Evolutionary conservation across 1,140 invertebrate genomes (phyloP).

Genomic region (Bilobella aurantiaca): DNA sequence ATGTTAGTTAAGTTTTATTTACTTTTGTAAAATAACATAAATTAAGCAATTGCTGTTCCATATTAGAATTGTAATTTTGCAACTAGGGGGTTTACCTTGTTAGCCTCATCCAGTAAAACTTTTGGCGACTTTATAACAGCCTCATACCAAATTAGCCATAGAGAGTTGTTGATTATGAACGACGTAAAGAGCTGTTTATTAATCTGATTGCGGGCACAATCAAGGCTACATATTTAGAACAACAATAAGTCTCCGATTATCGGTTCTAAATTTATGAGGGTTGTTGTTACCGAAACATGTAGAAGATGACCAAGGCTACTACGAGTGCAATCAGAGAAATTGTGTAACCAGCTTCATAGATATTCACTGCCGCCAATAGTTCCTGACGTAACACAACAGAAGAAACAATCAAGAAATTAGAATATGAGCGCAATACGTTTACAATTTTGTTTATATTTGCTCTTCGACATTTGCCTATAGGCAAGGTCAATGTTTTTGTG

Average conservation of each 20-base stretch:
- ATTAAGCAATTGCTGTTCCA: neutral
- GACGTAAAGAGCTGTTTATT: slow-evolving; percentile 49
- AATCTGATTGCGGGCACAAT: slow-evolving; percentile 46
- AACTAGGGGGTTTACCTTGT: too few species aligned
- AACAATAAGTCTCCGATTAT: neutral
- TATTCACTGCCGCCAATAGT: slow-evolving; percentile 39
- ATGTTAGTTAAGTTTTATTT: too few species aligned
- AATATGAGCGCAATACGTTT: neutral
- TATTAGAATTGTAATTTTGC: slow-evolving; percentile 39
- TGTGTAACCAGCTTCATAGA: slow-evolving; percentile 45
- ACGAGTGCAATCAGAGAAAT: slow-evolving; percentile 43
- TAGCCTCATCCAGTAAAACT: too few species aligned
- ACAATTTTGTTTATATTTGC: neutral
- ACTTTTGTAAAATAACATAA: neutral
- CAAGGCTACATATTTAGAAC: slow-evolving; percentile 41
- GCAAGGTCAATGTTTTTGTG: too few species aligned
- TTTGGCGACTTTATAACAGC: slow-evolving; percentile 38
- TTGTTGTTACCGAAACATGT: slow-evolving; percentile 43
- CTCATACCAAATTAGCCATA: slow-evolving; percentile 46
- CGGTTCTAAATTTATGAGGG: neutral
- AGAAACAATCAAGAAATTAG: neutral
- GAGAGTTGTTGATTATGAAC: slow-evolving; percentile 45
- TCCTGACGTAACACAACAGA: slow-evolving; percentile 35
- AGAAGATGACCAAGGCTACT: slow-evolving; percentile 45
- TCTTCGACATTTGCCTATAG: too few species aligned